Conservation (phyloP, 1,140 invertebrate species). For the Diabrotica virgifera region DNA sequence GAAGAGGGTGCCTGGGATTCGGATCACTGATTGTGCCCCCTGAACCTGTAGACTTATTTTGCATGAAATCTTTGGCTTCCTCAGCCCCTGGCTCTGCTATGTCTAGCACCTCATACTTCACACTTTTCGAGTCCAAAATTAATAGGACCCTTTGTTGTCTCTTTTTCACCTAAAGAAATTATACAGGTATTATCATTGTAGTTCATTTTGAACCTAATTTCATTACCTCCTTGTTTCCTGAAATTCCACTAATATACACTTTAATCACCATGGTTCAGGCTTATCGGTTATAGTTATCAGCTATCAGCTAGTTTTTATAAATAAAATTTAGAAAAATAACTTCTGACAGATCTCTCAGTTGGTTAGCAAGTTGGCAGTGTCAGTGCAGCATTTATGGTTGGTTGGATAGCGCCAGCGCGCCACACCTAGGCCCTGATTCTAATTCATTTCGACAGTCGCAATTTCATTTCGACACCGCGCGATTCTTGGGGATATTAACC, state of each 20-base stretch:
- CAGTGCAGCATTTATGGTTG: no score
- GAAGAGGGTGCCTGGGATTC: constrained; percentile 59
- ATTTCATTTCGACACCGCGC: no score
- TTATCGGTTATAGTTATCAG: constrained; percentile 5
- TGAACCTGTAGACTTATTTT: constrained; percentile 77
- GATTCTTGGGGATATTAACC: no score
- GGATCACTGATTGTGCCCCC: constrained; percentile 64
- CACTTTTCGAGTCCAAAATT: constrained; percentile 86
- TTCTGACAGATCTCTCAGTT: constrained; percentile 2
- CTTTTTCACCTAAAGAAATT: constrained; percentile 80
- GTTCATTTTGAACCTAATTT: constrained; percentile 11
- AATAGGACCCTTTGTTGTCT: constrained; percentile 87
- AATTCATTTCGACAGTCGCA: no score
- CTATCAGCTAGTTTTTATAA: not conserved
- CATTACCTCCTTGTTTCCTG: constrained; percentile 86
- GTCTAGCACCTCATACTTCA: constrained; percentile 85
- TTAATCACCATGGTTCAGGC: constrained; percentile 75
- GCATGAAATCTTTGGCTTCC: constrained; percentile 88
- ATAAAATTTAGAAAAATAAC: constrained; percentile 1
- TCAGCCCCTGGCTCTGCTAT: constrained; percentile 90
- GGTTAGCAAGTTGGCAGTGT: not conserved
- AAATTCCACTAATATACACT: constrained; percentile 86
- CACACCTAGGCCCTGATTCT: no score
- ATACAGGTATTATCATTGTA: constrained; percentile 15
- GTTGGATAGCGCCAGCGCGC: no score